These are phyloP conservation scores for Hydropsyche betteni DNA, from an alignment of 2,888 invertebrate genomes.

Conservation along the genomic window DNA sequence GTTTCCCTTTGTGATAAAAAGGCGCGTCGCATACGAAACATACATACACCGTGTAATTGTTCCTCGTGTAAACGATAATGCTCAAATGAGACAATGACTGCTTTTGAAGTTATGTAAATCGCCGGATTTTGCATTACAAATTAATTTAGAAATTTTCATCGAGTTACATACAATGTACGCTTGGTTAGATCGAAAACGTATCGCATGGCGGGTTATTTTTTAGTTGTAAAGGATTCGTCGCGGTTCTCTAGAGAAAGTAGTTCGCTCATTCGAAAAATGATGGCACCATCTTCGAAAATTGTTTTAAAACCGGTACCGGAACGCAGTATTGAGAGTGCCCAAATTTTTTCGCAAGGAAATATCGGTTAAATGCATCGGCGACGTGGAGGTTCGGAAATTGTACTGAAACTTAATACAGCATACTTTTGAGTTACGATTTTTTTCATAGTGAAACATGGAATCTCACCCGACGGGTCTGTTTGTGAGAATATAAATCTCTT, in stretches of 20 bases:
- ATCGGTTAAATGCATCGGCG: not conserved
- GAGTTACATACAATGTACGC: not conserved
- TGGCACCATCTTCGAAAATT: not conserved
- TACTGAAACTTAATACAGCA: no score
- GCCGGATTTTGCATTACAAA: not conserved
- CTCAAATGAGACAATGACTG: not conserved
- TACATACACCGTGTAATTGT: not conserved
- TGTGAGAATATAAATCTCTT: no score
- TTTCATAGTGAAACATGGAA: no score
- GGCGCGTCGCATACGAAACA: not conserved
- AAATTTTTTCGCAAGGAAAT: conserved; percentile 1
- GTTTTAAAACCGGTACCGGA: conserved; percentile 11
- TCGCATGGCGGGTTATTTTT: not conserved
- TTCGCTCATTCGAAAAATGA: conserved; percentile 4
- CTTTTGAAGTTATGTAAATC: not conserved
- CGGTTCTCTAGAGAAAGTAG: conserved; percentile 15
- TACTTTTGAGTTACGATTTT: no score
- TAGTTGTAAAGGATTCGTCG: not conserved
- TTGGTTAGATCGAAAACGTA: no score
- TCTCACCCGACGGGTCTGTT: no score
- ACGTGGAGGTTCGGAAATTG: no score
- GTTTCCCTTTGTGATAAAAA: conserved; percentile 8
- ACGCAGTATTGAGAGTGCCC: not conserved
- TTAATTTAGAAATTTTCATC: not conserved
- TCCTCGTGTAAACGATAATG: not conserved